Evolutionary conservation across 2,797 vertebrate species (phyloP), one percentile per base, ranked within the genome.

Genomic region (Rhabdophis nuchalis): DNA sequence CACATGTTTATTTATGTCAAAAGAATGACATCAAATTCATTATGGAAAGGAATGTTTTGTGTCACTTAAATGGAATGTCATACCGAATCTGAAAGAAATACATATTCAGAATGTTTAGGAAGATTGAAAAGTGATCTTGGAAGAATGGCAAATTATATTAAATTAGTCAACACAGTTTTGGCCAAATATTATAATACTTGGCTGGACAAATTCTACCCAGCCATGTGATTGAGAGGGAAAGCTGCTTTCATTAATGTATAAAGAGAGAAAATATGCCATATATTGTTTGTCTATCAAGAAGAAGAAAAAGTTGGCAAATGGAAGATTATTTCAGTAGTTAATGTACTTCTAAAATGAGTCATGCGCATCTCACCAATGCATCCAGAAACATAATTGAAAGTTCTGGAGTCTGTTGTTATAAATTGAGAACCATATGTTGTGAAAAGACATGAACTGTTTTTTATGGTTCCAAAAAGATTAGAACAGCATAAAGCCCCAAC

Each of bases 341-440:
- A 95, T 95, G 95, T 94, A 93, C 94, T 96, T 96, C 91, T 93
- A 93, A 93, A 96, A 96, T 97, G 96, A 97, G 90, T 96, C 96
- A 96, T 95, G 92, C 68, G 93, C 92, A 91, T 95, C 95, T 92
- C 92, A 91, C 91, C 16, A 1, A 89, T 0, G 87, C 91, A 96
- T 95, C 95, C 95, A 94, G 93, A 96, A 96, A 96, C 94, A 96
- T 95, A 96, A 96, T 94, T 96, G 96, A 95, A 97, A 96, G 96
- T 96, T 96, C 95, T 96, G 93, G 91, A 95, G 87, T 94, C 94
- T 96, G 94, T 94, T 96, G 90, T 95, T 94, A 90, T 94, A 96
- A 53, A 13, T 86, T 85, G 94, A 93, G 89, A 96, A 92, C 95
- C 96, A 96, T 96, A 96, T 96, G 96, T 92, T 94, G 54, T 90